Evolutionary conservation across 2,888 invertebrate species (phyloP), one percentile per base, ranked within the genome.

Genomic region (Erebia epiphron): DNA sequence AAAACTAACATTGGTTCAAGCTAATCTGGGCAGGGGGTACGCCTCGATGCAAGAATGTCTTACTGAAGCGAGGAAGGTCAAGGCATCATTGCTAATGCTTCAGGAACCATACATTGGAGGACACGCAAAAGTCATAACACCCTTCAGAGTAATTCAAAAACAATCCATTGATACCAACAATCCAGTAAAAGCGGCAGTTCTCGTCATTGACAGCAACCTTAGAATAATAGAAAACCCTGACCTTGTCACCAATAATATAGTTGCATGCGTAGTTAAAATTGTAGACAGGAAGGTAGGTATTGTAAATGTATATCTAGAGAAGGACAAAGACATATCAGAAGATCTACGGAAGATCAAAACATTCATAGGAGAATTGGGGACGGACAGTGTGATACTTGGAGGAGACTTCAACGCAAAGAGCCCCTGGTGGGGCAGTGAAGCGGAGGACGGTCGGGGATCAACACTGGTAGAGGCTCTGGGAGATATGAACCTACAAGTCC

Each of bases 391-490:
- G 1, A 10, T 70, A 1, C 1, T 70, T 4, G 70, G 16, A 2
- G 70, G 70, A 1, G 70, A 70, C 56, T 21, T 43, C 21, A 70
- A 62, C 26, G 67, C 70, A 2, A 56, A 41, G 14, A 71, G 68
- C n/a, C 50, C 52, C 7, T 71, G 71, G 71, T 68, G 71, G 71
- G 71, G 71, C 0, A 13, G 62, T n/a, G 14, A 43, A 1, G 21
- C 10, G 10, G 71, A 65, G 56, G 68, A 71, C 7, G 7, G 8
- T 0, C 43, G 71, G 56, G 64, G 71, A 13, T 13, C 10, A 3
- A 41, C 1, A 14, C n/a, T 26, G 1, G n/a, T 16, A 1, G 49
- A 50, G 1, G 57, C 21, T 0, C 1, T 70, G 1, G 60, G 61
- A 1, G 16, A 49, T 4, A 1, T 13, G 3, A 56, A n/a, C n/a